These are phyloP conservation scores for Drosophila basisetae DNA, from an alignment of 2,888 invertebrate species.

Conservation along the genomic window DNA sequence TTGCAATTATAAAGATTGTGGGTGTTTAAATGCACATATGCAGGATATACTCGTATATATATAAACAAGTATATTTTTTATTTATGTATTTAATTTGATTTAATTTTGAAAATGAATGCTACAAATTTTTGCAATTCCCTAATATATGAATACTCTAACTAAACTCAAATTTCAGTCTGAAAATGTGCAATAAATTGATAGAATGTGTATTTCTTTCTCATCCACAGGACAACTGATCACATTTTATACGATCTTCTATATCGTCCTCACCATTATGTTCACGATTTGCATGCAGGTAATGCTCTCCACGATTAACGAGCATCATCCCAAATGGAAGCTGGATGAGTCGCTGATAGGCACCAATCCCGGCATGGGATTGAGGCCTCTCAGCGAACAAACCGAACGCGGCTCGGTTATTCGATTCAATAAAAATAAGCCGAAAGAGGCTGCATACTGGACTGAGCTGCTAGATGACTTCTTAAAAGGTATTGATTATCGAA, in stretches of 20 bases:
- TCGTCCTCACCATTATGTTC: constrained; percentile 92
- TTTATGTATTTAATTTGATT: not conserved
- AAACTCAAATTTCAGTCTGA: not conserved
- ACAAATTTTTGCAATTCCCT: not conserved
- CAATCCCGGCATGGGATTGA: constrained; percentile 89
- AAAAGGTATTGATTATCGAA: constrained; percentile 85
- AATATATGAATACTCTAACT: not conserved
- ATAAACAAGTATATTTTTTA: not conserved
- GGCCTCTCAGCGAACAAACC: constrained; percentile 87
- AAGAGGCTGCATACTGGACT: constrained; percentile 87
- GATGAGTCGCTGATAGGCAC: constrained; percentile 91
- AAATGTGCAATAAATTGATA: not conserved
- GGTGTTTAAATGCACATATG: not conserved
- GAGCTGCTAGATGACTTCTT: constrained; percentile 87
- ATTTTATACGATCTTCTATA: constrained; percentile 96
- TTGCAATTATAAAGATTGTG: not conserved
- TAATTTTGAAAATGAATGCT: not conserved
- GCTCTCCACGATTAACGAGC: constrained; percentile 88
- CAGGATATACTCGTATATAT: not conserved
- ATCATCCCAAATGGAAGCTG: constrained; percentile 91
- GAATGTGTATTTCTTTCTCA: not conserved
- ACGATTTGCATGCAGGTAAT: constrained; percentile 94
- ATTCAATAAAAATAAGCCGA: constrained; percentile 86
- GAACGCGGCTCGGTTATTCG: constrained; percentile 88
- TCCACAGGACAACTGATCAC: constrained; percentile 90